phyloP scores from a whole-genome alignment of 1,140 invertebrate genomes.

The Megathymus violae region DNA sequence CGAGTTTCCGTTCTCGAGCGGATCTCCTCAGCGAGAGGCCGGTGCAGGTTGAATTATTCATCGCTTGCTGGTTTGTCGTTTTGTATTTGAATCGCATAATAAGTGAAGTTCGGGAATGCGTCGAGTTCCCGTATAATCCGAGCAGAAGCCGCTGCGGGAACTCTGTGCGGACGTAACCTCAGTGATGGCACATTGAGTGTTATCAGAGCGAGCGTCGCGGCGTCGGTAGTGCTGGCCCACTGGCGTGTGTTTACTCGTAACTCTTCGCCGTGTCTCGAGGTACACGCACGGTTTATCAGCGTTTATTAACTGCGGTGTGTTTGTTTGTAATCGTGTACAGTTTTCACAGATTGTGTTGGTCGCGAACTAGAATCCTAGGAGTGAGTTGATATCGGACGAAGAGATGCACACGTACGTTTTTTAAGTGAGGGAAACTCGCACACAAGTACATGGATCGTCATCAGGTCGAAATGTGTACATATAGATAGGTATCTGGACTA shows the following conservation, averaged over 20 bases:
- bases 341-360: slow-evolving; percentile 19
- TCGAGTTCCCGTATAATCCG: slow-evolving; percentile 20
- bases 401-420: too few species aligned
- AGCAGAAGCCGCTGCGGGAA: slow-evolving; percentile 3
- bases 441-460: too few species aligned
- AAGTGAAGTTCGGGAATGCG: slow-evolving; percentile 37
- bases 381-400: too few species aligned
- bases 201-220: too few species aligned
- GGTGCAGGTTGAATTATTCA: slow-evolving; percentile 56
- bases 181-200: slow-evolving; percentile 19
- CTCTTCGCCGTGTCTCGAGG: background rate
- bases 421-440: too few species aligned
- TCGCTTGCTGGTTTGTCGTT: slow-evolving; percentile 60
- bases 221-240: background rate
- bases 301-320: slow-evolving; percentile 20
- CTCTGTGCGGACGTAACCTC: slow-evolving; percentile 6
- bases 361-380: slow-evolving; percentile 4
- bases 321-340: slow-evolving; percentile 15
- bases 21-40: slow-evolving; percentile 52
- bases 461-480: too few species aligned
- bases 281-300: slow-evolving; percentile 12
- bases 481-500: too few species aligned
- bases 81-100: slow-evolving; percentile 36
- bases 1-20: slow-evolving; percentile 40
- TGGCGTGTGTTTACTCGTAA: slow-evolving; percentile 1